These are phyloP conservation scores for Pseudoips prasinana DNA, from an alignment of 2,888 invertebrate species.

Conservation along the genomic window DNA sequence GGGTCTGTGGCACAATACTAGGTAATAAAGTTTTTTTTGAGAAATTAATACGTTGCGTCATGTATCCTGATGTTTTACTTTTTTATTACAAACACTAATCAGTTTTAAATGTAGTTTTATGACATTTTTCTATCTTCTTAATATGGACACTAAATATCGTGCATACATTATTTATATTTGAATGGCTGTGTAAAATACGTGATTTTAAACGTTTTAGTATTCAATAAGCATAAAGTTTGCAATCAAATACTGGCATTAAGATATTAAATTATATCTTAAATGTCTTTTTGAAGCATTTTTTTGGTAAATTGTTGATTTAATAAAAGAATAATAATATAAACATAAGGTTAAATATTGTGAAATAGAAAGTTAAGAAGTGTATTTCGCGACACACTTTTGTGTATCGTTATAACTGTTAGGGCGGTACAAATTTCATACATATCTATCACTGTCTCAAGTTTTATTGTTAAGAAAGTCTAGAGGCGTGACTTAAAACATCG, in stretches of 20 bases:
- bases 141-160: neutral
- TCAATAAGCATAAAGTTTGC: neutral
- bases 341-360: too few relatives aligned
- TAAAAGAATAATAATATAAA: too few relatives aligned
- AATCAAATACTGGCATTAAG: neutral
- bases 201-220: neutral
- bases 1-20: slow-evolving; percentile 10
- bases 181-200: neutral
- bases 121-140: slow-evolving; percentile 1
- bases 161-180: neutral
- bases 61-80: slow-evolving; percentile 8
- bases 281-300: too few relatives aligned
- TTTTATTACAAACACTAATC: slow-evolving; percentile 20
- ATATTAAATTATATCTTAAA: neutral
- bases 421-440: too few relatives aligned
- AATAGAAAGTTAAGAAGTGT: too few relatives aligned
- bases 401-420: too few relatives aligned
- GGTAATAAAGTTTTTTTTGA: slow-evolving; percentile 18
- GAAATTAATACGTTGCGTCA: slow-evolving; percentile 14
- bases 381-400: too few relatives aligned
- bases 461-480: too few relatives aligned
- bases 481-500: too few relatives aligned
- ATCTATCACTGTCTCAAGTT: too few relatives aligned
- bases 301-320: too few relatives aligned
- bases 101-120: slow-evolving; percentile 18